Percentiles rank a stretch among this genome's conserved stretches.
These are phyloP conservation scores for Dryobota labecula DNA, from an alignment of 2,888 invertebrate genomes.

Conservation along the genomic window DNA sequence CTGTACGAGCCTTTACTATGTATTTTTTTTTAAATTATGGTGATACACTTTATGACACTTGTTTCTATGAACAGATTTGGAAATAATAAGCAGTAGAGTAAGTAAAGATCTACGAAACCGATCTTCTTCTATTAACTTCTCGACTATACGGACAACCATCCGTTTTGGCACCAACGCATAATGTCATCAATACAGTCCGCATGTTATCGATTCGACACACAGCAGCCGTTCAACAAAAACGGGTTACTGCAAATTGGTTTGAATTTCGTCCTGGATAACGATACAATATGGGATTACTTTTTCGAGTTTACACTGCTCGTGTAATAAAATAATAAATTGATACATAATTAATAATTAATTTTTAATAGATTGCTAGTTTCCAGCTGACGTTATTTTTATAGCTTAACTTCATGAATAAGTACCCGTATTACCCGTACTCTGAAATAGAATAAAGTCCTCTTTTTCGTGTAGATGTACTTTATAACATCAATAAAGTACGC, in stretches of 20 bases:
- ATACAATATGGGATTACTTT: background rate
- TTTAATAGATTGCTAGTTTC: conserved; percentile 3
- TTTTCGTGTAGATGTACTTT: no score
- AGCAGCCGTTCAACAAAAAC: conserved; percentile 18
- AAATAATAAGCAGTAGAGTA: no score
- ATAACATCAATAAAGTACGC: no score
- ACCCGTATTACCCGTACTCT: no score
- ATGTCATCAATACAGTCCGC: conserved; percentile 12
- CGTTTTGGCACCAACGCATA: conserved; percentile 31
- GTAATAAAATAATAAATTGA: no score
- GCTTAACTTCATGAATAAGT: no score
- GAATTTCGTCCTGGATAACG: background rate
- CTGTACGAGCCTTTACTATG: no score
- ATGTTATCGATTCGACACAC: conserved; percentile 40
- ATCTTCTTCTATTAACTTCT: background rate
- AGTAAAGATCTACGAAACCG: background rate
- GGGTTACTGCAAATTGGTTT: conserved; percentile 37
- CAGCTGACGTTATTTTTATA: background rate
- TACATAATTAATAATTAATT: no score
- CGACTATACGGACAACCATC: background rate
- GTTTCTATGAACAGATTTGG: no score
- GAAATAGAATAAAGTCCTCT: no score
- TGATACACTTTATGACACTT: no score
- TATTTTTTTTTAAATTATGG: no score
- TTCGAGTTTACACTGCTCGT: background rate